Conservation (phyloP, 2,888 invertebrate genomes). For the Cylloceria caligata region DNA sequence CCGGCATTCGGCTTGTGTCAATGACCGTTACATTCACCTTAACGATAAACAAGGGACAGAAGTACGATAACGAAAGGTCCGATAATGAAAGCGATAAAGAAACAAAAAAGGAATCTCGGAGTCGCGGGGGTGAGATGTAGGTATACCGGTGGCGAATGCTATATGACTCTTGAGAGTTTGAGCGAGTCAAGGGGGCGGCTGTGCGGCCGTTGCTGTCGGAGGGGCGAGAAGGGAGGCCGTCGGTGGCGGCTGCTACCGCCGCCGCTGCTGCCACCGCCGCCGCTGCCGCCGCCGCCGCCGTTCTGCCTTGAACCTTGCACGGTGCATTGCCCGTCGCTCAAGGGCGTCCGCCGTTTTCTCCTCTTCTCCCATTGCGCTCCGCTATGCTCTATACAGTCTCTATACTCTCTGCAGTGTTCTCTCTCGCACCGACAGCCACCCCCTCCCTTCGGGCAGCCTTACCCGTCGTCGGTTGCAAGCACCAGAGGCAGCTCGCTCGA, state of each 20-base stretch:
- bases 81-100: not conserved
- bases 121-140: constrained; percentile 31
- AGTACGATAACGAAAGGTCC: constrained; percentile 18
- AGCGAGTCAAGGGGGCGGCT: constrained; percentile 61
- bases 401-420: constrained; percentile 17
- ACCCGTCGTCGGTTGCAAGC: constrained; percentile 13
- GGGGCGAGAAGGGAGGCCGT: constrained; percentile 63
- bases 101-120: not conserved
- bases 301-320: constrained; percentile 85
- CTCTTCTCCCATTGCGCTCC: constrained; percentile 65
- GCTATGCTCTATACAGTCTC: constrained; percentile 41
- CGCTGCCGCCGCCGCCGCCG: constrained; percentile 81
- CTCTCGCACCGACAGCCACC: constrained; percentile 9
- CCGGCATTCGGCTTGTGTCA: constrained; percentile 10
- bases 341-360: constrained; percentile 83
- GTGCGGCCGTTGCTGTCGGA: constrained; percentile 54
- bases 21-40: constrained; percentile 28
- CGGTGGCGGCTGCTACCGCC: constrained; percentile 72
- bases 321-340: constrained; percentile 85
- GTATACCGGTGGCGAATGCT: not conserved
- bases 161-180: constrained; percentile 43
- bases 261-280: constrained; percentile 77
- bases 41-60: constrained; percentile 34
- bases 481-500: constrained; percentile 12
- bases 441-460: constrained; percentile 2